phyloP scores from a whole-genome alignment of 2,797 vertebrate genomes.

The Parauchenoglanis punctatus region DNA sequence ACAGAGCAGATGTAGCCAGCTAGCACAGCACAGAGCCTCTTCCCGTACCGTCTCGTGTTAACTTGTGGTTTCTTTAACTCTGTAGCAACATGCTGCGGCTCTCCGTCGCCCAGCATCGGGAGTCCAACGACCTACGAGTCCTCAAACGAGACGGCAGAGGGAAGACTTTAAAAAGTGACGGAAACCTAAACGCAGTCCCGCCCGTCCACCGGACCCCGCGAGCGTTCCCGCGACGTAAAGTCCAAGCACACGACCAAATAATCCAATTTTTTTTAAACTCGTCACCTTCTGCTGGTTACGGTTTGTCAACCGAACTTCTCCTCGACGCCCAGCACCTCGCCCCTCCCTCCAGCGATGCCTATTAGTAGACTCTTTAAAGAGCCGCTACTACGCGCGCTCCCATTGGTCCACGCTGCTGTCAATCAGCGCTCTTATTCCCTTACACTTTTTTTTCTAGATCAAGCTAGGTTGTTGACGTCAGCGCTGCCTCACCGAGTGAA shows the following conservation, averaged over 20 bases:
- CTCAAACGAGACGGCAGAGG: constrained; percentile 41
- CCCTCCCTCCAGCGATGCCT: constrained; percentile 72
- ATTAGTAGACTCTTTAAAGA: constrained; percentile 78
- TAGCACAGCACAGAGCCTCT: constrained; percentile 48
- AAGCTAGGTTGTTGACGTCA: constrained; percentile 77
- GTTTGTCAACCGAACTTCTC: constrained; percentile 73
- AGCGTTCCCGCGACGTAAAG: constrained; percentile 49
- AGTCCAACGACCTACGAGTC: constrained; percentile 69
- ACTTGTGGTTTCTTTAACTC: constrained; percentile 79
- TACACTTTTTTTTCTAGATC: constrained; percentile 53
- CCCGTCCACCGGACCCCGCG: constrained; percentile 42
- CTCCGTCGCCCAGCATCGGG: constrained; percentile 75
- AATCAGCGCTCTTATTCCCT: constrained; percentile 53
- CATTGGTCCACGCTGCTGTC: constrained; percentile 71
- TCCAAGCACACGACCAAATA: constrained; percentile 63
- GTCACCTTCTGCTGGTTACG: constrained; percentile 83
- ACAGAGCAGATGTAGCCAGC: constrained; percentile 19
- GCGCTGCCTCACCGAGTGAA: constrained; percentile 64
- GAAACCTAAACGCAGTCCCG: neutral
- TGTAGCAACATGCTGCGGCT: constrained; percentile 80
- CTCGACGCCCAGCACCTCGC: constrained; percentile 56
- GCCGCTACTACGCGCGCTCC: constrained; percentile 37
- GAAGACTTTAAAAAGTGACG: constrained; percentile 25
- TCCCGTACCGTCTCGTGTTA: constrained; percentile 58
- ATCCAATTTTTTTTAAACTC: constrained; percentile 70